Evolutionary conservation across 2,797 vertebrate genomes (phyloP).

Genomic region (Enteromius argenteus): DNA sequence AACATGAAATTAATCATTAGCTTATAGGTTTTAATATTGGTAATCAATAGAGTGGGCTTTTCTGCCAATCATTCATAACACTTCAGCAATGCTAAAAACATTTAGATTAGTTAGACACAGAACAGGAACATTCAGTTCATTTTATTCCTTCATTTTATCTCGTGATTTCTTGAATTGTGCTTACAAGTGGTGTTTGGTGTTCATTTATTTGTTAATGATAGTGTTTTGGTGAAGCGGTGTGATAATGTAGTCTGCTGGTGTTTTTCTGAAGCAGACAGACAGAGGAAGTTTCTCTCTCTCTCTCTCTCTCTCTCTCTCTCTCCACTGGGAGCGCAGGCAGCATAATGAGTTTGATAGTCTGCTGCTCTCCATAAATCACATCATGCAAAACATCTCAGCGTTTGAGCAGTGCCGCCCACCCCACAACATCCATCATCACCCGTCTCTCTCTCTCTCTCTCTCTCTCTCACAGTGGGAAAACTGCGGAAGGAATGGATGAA

Average conservation of each 20-base stretch:
- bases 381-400: constrained; percentile 97
- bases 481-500: constrained; percentile 98
- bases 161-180: neutral
- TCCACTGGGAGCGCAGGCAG: constrained; percentile 88
- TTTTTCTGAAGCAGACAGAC: constrained; percentile 56
- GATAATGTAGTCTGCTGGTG: neutral
- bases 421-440: constrained; percentile 99
- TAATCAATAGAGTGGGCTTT: neutral
- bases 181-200: neutral
- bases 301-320: constrained; percentile 78
- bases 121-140: neutral
- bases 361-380: constrained; percentile 99
- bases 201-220: neutral
- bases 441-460: constrained; percentile 79
- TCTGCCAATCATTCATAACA: neutral
- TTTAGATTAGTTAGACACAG: neutral
- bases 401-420: constrained; percentile 80
- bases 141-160: neutral
- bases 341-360: constrained; percentile 98
- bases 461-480: constrained; percentile 92
- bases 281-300: constrained; percentile 83
- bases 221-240: neutral
- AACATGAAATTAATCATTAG: neutral
- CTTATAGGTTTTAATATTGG: neutral
- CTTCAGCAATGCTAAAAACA: neutral